These are phyloP conservation scores for Notarius quadriscutis DNA, from an alignment of 2,113 vertebrate species.

Conservation along the genomic window DNA sequence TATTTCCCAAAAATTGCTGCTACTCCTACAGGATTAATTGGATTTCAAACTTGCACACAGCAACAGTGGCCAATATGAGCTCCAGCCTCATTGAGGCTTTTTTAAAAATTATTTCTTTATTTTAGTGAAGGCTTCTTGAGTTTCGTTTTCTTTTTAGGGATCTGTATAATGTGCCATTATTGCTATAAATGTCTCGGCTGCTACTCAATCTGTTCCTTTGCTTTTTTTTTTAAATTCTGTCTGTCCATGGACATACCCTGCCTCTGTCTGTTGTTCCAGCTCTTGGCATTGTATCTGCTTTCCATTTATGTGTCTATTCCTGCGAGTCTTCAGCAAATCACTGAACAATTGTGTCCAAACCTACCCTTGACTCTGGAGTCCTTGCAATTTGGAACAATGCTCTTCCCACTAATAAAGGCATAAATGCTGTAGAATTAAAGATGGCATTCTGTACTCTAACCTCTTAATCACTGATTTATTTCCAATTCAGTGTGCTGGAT, in stretches of 20 bases:
- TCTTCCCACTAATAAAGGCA: constrained; percentile 5
- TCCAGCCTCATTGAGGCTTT: too few species aligned
- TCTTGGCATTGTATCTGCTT: constrained; percentile 10
- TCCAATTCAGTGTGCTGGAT: not conserved
- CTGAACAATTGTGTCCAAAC: constrained; percentile 4
- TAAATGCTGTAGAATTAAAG: constrained; percentile 13
- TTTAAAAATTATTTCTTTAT: too few species aligned
- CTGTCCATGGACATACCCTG: not conserved
- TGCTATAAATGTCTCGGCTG: not conserved
- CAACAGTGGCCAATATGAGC: too few species aligned
- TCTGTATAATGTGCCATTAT: not conserved
- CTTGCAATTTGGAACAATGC: not conserved
- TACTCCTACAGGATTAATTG: too few species aligned
- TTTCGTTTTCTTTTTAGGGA: not conserved
- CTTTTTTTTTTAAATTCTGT: not conserved
- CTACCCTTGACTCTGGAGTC: not conserved
- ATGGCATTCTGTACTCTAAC: not conserved
- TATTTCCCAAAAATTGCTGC: too few species aligned
- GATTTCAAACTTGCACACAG: too few species aligned
- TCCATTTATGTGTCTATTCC: constrained; percentile 17
- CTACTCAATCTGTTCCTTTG: too few species aligned
- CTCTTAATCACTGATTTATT: constrained; percentile 2
- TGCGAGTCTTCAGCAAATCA: constrained; percentile 13
- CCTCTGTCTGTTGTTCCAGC: constrained; percentile 14
- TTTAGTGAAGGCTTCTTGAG: not conserved